Base-by-base conservation (phyloP, 2,888 invertebrate genomes). In the Timandra comae region DNA sequence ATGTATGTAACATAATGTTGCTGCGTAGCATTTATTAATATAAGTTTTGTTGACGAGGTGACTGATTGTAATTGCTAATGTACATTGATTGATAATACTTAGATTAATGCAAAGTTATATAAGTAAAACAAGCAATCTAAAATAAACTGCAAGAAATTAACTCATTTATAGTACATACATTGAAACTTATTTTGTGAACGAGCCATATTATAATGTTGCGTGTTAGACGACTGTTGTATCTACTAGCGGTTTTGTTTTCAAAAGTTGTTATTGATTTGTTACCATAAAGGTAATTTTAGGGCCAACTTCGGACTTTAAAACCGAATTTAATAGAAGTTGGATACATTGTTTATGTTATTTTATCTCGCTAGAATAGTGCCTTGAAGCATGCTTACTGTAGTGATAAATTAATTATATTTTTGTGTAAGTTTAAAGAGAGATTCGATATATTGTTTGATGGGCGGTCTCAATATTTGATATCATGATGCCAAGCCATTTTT, bases 351-450 rank as follows among this genome's bases (percentile, higher is more conserved):
- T 62, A 46, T 41, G 52, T 72, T 80, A 56, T 77, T 76, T 57
- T 53, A 73, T 79, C 76, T 82, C 76, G 77, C 80, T 84, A 85
- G 84, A 66, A 75, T 85, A 85, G 84, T 85, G 84, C 84, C 84
- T 85, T 85, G 75, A 82, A 64, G 82, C 80, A 82, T 81, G 84
- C 84, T 82, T 82, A 78, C 60, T 64, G 59, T 72, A 64, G 67
- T 66, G 66, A 63, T 63, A 63, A 65, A 63, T 57, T 61, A 63
- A 63, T 65, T 55, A 63, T 77, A 80, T 78, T 78, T 76, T 79
- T 79, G 64, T 75, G 79, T 74, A 78, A 57, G 38, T 54, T 63
- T 65, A 65, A 66, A 70, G 58, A 60, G 57, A n/a, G n/a, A 46
- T 55, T 43, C 60, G 56, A 56, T 49, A 44, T 46, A 36, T 54